Evolutionary conservation across 2,888 invertebrate genomes (phyloP), one percentile per base, ranked within the genome.

Genomic region (Drosophila basisetae): DNA sequence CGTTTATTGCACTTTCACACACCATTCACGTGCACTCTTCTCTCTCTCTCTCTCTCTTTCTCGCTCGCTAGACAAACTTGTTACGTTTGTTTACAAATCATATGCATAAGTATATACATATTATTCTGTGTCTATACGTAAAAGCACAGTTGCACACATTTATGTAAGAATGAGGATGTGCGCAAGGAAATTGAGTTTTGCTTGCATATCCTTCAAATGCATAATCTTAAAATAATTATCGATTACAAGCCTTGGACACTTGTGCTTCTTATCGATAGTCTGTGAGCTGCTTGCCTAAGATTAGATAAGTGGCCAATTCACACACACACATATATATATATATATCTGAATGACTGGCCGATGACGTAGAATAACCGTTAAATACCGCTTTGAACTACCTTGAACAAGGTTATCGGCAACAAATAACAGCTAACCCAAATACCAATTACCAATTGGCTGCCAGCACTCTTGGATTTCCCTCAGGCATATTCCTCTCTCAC

Each of bases 1-100:
- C 85, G 89, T 84, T 89, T 85, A 87, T 85, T 85, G 89, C 85
- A 85, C 85, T 85, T 85, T 84, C 88, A 85, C 89, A 85, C 85
- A 89, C 78, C 72, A 89, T 84, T 87, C 85, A 87, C 85, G 85
- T 83, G 90, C 81, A 59, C 61, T 60, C 68, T 49, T 77, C 71
- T 65, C 25, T 43, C n/a, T 56, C 43, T 25, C 39, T 47, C 63
- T 56, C 56, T 49, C 53, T 54, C 53, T 39, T 10, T 50, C n/a
- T n/a, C 16, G 30, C 39, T 47, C 28, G 37, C 35, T 47, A 43
- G 50, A 13, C 22, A 25, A 25, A 25, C 47, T 22, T 73, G 78
- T 71, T 73, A 70, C 47, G 37, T 82, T 87, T 87, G 77, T 84
- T 87, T 84, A 82, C 84, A 76, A 72, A 75, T 56, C 43, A 55